Conservation (phyloP, 1,140 invertebrate species). For the Telenomus remus region DNA sequence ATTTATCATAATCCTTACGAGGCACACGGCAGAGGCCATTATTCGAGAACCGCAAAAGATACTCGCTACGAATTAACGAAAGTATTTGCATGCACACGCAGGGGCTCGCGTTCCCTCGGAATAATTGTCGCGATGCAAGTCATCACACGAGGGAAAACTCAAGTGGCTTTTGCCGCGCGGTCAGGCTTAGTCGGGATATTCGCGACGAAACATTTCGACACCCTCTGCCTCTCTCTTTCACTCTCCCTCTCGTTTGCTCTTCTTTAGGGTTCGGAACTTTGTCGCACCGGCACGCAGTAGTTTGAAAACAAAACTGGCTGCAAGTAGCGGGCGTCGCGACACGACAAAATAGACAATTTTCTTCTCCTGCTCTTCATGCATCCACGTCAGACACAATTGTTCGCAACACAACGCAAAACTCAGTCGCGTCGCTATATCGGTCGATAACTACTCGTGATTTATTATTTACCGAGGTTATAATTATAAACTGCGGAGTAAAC, state of each 20-base stretch:
- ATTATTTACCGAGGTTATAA: slow-evolving; percentile 26
- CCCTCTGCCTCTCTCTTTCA: background rate
- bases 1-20: slow-evolving; percentile 47
- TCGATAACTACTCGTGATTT: slow-evolving; percentile 6
- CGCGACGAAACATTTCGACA: slow-evolving; percentile 43
- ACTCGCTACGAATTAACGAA: slow-evolving; percentile 32
- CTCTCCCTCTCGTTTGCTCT: no score
- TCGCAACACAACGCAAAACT: no score
- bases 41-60: slow-evolving; percentile 21
- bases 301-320: no score
- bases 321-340: slow-evolving; percentile 1
- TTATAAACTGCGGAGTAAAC: slow-evolving; percentile 15
- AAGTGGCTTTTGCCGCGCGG: slow-evolving; percentile 34
- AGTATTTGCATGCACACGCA: slow-evolving; percentile 34
- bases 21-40: slow-evolving; percentile 7
- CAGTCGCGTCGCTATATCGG: no score
- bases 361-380: no score
- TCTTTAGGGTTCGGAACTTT: no score
- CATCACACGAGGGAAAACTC: slow-evolving; percentile 20
- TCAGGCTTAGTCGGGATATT: slow-evolving; percentile 40
- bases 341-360: no score
- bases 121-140: slow-evolving; percentile 46
- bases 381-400: no score
- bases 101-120: slow-evolving; percentile 28
- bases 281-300: no score